Percentiles rank a stretch among this genome's conserved stretches.
phyloP scores from a whole-genome alignment of 2,797 vertebrate species.

The Spinus olivaceus region DNA sequence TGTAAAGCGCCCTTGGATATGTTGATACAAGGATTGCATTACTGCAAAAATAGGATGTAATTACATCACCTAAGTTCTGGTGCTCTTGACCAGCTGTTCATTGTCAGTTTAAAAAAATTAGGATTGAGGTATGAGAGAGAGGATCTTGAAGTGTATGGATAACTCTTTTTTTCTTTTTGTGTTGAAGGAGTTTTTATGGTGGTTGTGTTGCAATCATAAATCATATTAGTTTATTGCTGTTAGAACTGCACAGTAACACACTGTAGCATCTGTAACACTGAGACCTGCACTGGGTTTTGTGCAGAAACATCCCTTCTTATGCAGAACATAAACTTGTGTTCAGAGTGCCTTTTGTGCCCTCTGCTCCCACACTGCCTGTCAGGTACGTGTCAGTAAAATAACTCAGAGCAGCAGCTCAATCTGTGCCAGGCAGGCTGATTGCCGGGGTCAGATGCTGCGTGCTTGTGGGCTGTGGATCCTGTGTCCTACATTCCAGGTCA shows the following conservation, averaged over 20 bases:
- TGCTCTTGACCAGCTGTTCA: neutral
- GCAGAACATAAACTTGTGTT: neutral
- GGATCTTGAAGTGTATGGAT: neutral
- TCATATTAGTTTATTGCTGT: neutral
- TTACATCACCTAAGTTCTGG: neutral
- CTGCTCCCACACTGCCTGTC: neutral
- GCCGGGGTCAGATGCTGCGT: neutral
- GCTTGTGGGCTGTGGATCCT: neutral
- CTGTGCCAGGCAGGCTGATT: conserved; percentile 4
- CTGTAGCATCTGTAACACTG: neutral
- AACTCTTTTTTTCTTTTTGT: neutral
- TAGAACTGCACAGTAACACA: neutral
- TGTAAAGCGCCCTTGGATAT: neutral
- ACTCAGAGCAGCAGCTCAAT: conserved; percentile 19
- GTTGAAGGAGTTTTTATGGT: neutral
- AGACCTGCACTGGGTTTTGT: neutral
- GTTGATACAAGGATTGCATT: neutral
- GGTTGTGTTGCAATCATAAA: neutral
- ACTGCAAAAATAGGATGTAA: neutral
- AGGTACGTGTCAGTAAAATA: conserved; percentile 9
- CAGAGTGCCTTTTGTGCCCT: neutral
- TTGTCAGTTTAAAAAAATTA: neutral
- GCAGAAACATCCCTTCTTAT: neutral
- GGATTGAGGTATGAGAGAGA: neutral
- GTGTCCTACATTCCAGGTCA: neutral